phyloP scores from a whole-genome alignment of 2,797 vertebrate genomes.

The Sebastes taczanowskii region DNA sequence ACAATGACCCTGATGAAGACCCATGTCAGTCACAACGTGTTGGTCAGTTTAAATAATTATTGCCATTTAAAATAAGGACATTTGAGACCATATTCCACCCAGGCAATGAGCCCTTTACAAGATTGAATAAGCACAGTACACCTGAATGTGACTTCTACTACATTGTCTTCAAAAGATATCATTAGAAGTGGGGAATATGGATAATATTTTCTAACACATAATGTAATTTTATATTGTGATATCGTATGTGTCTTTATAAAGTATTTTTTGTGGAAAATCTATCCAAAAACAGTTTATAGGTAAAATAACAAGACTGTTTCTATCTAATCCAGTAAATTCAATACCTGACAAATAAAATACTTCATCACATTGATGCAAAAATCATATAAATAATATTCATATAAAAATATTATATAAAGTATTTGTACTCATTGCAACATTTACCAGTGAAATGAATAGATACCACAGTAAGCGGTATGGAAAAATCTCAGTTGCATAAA shows the following conservation, averaged over 20 bases:
- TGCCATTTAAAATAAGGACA: too few species aligned
- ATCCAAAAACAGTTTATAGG: neutral
- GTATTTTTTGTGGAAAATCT: neutral
- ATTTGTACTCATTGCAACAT: neutral
- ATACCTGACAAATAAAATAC: neutral
- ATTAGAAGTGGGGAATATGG: neutral
- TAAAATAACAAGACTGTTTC: neutral
- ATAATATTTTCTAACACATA: neutral
- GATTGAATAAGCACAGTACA: too few species aligned
- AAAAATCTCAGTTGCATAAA: neutral
- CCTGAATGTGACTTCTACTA: too few species aligned
- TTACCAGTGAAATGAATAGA: rapidly evolving
- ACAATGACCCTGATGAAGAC: too few species aligned
- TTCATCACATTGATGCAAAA: too few species aligned
- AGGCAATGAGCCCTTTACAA: too few species aligned
- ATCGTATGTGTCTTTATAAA: neutral
- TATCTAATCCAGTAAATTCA: neutral
- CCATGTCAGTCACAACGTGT: too few species aligned
- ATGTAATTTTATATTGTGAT: neutral
- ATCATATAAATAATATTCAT: neutral
- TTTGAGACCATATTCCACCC: too few species aligned
- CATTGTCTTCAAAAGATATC: too few species aligned
- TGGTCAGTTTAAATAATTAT: too few species aligned
- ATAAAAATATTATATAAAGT: neutral
- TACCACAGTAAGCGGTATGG: neutral